Evolutionary conservation across 2,888 invertebrate genomes (phyloP).

Genomic region (Griposia aprilina): DNA sequence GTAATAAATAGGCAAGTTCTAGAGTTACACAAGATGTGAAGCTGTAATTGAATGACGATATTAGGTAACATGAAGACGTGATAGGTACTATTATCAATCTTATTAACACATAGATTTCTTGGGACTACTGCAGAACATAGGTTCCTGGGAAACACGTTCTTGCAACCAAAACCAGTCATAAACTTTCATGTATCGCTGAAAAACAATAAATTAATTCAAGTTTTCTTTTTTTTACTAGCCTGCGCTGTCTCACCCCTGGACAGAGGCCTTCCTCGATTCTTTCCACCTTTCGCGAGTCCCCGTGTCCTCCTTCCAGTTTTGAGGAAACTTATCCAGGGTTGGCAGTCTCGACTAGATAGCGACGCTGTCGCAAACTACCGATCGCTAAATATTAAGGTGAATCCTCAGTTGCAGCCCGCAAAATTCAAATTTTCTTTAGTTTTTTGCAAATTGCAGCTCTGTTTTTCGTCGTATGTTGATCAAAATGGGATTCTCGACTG

Average conservation of each 20-base stretch:
- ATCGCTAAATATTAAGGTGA: no score
- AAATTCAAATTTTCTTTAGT: no score
- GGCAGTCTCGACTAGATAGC: no score
- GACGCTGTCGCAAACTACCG: no score
- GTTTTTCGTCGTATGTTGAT: no score
- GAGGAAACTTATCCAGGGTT: not conserved
- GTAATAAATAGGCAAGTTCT: constrained; percentile 36
- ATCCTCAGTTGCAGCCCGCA: no score
- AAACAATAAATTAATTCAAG: not conserved
- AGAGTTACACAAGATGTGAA: constrained; percentile 27
- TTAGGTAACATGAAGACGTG: constrained; percentile 45
- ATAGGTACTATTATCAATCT: not conserved
- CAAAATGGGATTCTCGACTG: no score
- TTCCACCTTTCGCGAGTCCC: not conserved
- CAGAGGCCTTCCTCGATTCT: not conserved
- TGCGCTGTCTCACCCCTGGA: not conserved
- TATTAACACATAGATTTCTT: constrained; percentile 11
- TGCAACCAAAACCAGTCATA: not conserved
- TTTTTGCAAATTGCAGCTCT: no score
- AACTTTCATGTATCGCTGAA: not conserved
- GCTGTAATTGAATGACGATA: constrained; percentile 33
- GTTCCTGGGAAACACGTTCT: no score
- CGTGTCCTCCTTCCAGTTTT: not conserved
- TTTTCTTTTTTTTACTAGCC: not conserved
- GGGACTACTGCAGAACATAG: not conserved